Evolutionary conservation across 2,888 invertebrate species (phyloP).

Genomic region (Lissocephala sabroskyi): DNA sequence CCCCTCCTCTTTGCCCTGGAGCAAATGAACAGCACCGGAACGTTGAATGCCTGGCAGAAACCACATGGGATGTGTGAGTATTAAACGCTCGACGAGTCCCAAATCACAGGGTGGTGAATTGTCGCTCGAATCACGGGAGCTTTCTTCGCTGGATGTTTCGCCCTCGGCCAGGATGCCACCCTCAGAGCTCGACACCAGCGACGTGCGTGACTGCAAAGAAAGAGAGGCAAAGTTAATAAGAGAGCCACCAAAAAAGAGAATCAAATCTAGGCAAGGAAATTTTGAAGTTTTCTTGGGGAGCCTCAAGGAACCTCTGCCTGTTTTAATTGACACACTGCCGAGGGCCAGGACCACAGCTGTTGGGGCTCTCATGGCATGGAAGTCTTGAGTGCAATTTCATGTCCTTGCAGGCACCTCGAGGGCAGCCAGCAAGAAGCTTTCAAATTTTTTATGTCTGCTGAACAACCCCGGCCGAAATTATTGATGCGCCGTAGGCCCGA

Average conservation of each 20-base stretch:
- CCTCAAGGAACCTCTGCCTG: no score
- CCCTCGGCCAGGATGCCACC: slow-evolving; percentile 75
- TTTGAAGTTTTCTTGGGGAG: no score
- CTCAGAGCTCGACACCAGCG: slow-evolving; percentile 73
- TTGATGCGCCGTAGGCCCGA: not conserved
- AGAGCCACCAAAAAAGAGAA: not conserved
- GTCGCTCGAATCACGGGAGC: slow-evolving; percentile 74
- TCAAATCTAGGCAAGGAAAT: no score
- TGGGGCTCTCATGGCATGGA: slow-evolving; percentile 11
- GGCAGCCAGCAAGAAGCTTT: not conserved
- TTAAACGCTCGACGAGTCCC: slow-evolving; percentile 87
- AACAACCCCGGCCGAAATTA: no score
- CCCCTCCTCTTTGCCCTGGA: slow-evolving; percentile 94
- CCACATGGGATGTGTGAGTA: slow-evolving; percentile 96
- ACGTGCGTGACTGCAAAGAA: slow-evolving; percentile 70
- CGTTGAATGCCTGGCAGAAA: slow-evolving; percentile 94
- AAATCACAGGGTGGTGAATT: slow-evolving; percentile 85
- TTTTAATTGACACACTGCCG: slow-evolving; percentile 52
- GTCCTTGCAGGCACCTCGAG: slow-evolving; percentile 18
- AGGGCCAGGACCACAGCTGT: slow-evolving; percentile 16
- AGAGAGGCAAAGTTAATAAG: not conserved
- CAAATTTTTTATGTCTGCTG: no score
- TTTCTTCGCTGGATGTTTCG: slow-evolving; percentile 78
- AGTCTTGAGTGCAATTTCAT: slow-evolving; percentile 55
- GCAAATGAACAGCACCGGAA: slow-evolving; percentile 92